Percentiles rank a stretch among this genome's conserved stretches.
These are phyloP conservation scores for Cremastobaeus sp. DNA, from an alignment of 2,888 invertebrate genomes.

Conservation along the genomic window DNA sequence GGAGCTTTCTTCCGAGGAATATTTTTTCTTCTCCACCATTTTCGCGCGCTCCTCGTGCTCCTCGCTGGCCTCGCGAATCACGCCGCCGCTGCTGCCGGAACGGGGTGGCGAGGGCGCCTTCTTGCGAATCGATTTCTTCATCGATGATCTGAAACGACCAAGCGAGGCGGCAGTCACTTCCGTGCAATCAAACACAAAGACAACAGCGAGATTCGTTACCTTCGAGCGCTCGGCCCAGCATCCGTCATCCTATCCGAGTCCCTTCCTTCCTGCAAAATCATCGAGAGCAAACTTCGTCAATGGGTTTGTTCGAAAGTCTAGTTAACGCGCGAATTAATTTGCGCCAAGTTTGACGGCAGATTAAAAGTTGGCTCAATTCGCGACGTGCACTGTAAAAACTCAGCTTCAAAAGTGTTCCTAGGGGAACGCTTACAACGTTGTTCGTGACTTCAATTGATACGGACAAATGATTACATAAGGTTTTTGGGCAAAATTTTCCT, in stretches of 20 bases:
- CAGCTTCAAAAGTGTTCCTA: too few relatives aligned
- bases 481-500: too few relatives aligned
- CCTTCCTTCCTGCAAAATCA: slow-evolving; percentile 20
- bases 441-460: too few relatives aligned
- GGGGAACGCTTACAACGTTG: too few relatives aligned
- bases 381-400: too few relatives aligned
- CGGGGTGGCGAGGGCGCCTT: slow-evolving; percentile 73
- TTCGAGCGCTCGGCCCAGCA: slow-evolving; percentile 24
- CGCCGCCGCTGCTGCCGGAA: slow-evolving; percentile 73
- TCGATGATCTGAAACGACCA: slow-evolving; percentile 68
- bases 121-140: slow-evolving; percentile 72
- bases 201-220: slow-evolving; percentile 1
- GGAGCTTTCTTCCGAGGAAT: slow-evolving; percentile 82
- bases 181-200: not conserved
- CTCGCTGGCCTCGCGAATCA: slow-evolving; percentile 72
- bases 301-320: slow-evolving; percentile 4
- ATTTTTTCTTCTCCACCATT: slow-evolving; percentile 77
- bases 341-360: too few relatives aligned
- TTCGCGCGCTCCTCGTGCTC: slow-evolving; percentile 65
- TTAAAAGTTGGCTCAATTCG: too few relatives aligned
- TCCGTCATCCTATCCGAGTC: slow-evolving; percentile 26
- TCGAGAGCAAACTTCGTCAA: slow-evolving; percentile 7
- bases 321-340: slow-evolving; percentile 18
- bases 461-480: too few relatives aligned
- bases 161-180: not conserved